phyloP scores from a whole-genome alignment of 2,797 vertebrate genomes.

The Threskiornis aethiopicus region DNA sequence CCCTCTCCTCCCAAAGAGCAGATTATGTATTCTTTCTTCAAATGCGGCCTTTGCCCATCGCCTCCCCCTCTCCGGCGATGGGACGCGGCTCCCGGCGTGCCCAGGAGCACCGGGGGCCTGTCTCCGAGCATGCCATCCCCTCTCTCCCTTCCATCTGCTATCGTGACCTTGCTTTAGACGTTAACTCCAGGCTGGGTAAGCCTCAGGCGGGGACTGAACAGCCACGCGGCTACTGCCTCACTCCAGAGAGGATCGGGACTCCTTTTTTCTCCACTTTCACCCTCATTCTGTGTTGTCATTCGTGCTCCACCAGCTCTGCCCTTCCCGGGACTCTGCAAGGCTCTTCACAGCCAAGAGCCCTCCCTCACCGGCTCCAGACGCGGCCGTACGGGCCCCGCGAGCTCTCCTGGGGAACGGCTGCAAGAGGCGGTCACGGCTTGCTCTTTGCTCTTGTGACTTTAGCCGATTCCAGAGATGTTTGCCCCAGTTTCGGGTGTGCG shows the following conservation, averaged over 20 bases:
- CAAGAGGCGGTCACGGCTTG: neutral
- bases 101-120: too few species aligned
- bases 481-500: neutral
- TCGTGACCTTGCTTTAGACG: neutral
- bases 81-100: neutral
- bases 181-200: neutral
- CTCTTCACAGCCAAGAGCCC: neutral
- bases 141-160: neutral
- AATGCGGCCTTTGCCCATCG: neutral
- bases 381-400: fast-evolving
- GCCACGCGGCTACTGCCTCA: neutral
- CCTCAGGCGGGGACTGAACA: neutral
- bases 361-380: neutral
- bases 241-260: neutral
- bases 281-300: neutral
- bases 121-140: neutral
- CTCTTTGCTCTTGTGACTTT: neutral
- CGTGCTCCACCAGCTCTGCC: neutral
- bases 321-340: neutral
- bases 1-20: fast-evolving
- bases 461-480: neutral
- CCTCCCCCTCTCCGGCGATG: neutral
- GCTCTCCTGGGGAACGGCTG: neutral
- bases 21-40: neutral
- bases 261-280: neutral